Conservation (phyloP, 2,888 invertebrate genomes). For the Thymelicus lineola region DNA sequence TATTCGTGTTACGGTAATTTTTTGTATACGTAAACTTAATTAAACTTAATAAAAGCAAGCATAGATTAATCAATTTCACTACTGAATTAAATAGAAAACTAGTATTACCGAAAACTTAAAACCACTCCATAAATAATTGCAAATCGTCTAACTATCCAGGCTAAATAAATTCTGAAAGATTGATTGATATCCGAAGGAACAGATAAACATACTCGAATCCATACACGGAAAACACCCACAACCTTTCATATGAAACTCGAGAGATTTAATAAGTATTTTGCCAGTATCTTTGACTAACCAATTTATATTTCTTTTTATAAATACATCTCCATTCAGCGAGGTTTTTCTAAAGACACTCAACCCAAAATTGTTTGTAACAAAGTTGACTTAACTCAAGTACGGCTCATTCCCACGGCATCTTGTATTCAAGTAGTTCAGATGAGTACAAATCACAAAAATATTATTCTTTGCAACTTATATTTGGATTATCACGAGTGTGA, state of each 20-base stretch:
- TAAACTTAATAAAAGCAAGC: too few species aligned
- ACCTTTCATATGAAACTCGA: not conserved
- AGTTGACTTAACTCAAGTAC: constrained; percentile 9
- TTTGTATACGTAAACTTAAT: too few species aligned
- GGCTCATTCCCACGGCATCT: constrained; percentile 30
- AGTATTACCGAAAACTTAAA: not conserved
- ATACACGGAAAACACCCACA: not conserved
- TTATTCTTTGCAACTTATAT: constrained; percentile 33
- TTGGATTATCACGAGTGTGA: constrained; percentile 28
- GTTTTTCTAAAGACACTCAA: constrained; percentile 6
- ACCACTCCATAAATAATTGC: not conserved
- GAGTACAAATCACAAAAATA: constrained; percentile 32
- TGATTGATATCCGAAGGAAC: not conserved
- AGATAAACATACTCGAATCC: not conserved
- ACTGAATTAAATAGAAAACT: too few species aligned
- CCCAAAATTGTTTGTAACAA: constrained; percentile 12
- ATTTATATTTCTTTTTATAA: constrained; percentile 1
- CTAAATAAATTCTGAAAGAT: not conserved
- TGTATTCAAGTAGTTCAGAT: constrained; percentile 1
- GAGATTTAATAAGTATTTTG: too few species aligned
- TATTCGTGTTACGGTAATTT: too few species aligned
- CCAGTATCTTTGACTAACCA: not conserved
- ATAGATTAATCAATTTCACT: too few species aligned
- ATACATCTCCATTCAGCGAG: not conserved
- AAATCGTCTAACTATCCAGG: not conserved